Evolutionary conservation across 2,797 vertebrate genomes (phyloP), one percentile per base, ranked within the genome.

Genomic region (Neosilurus hyrtlii): DNA sequence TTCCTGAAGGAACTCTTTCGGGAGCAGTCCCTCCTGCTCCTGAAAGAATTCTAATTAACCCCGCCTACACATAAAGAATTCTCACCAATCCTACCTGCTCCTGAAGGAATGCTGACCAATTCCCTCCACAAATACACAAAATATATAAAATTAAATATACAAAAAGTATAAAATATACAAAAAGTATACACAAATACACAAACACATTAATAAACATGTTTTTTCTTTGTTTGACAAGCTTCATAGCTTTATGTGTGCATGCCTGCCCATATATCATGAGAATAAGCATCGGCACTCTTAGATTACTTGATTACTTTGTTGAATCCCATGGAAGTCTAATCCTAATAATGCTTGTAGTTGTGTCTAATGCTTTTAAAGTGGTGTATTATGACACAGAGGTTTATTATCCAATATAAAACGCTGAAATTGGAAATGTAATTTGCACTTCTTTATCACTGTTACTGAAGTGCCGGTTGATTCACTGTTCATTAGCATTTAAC

Each of bases 191-290:
- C 43, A 43, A 43, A 43, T 43, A 43, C 43, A 43, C 43, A 43
- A 43, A 43, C 43, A 43, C 43, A 43, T 4, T 43, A 43, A 8
- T 43, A 43, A 43, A 43, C 8, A 26, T 67, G 15, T 2, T 16
- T 20, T 67, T 67, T 67, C 66, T 67, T 67, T 37, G 66, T 67
- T 67, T 67, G 16, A 10, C 16, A 67, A 67, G 66, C 66, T 67
- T 37, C 30, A 37, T 9, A 4, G 37, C 66, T 67, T 30, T 30
- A 30, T 9, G 7, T 16, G 63, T 14, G 35, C 12, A 30, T 14
- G 26, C 61, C 11, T 63, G n/a, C 4, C 15, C 26, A 1, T 6
- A 66, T 66, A 24, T 66, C 65, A 35, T 18, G 8, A 15, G 24
- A 65, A 14, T 30, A 65, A 30, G 30, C 14, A 65, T 30, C 24